Evolutionary conservation across 1,140 invertebrate species (phyloP).

Genomic region (Bradynema listronoti): DNA sequence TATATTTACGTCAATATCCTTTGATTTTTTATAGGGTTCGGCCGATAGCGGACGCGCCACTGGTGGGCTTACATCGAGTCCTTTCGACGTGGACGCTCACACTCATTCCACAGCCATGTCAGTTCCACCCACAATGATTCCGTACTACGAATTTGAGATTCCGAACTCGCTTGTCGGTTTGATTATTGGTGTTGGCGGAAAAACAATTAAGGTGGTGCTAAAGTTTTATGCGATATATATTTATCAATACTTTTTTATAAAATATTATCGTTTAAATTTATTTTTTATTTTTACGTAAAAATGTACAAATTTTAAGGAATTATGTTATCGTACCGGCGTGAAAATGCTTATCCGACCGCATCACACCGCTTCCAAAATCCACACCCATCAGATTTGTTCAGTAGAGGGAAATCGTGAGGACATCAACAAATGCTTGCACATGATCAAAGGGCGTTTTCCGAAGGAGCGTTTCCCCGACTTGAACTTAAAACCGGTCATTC

Average conservation of each 20-base stretch:
- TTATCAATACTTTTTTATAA: too few relatives aligned
- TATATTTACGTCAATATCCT: too few relatives aligned
- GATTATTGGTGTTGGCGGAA: slow-evolving; percentile 54
- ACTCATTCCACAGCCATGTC: slow-evolving; percentile 3
- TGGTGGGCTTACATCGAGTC: slow-evolving; percentile 34
- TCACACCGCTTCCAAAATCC: slow-evolving; percentile 41
- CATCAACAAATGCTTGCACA: slow-evolving; percentile 56
- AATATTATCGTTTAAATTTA: too few relatives aligned
- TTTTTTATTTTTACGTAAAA: neutral
- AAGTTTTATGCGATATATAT: too few relatives aligned
- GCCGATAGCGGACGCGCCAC: slow-evolving; percentile 42
- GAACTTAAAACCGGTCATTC: slow-evolving; percentile 54
- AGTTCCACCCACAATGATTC: slow-evolving; percentile 12
- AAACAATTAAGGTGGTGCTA: slow-evolving; percentile 53
- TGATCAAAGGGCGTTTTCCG: slow-evolving; percentile 53
- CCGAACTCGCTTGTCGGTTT: slow-evolving; percentile 57
- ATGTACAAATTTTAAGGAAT: slow-evolving; percentile 36
- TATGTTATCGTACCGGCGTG: slow-evolving; percentile 51
- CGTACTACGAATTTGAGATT: slow-evolving; percentile 57
- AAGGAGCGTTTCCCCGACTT: slow-evolving; percentile 53
- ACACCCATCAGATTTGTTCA: slow-evolving; percentile 57
- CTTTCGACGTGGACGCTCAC: slow-evolving; percentile 30
- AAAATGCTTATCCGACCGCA: slow-evolving; percentile 56
- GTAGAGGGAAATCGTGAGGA: slow-evolving; percentile 53
- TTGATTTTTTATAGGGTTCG: slow-evolving; percentile 40